Evolutionary conservation across 2,797 vertebrate species (phyloP).

Genomic region (Xenops minutus): DNA sequence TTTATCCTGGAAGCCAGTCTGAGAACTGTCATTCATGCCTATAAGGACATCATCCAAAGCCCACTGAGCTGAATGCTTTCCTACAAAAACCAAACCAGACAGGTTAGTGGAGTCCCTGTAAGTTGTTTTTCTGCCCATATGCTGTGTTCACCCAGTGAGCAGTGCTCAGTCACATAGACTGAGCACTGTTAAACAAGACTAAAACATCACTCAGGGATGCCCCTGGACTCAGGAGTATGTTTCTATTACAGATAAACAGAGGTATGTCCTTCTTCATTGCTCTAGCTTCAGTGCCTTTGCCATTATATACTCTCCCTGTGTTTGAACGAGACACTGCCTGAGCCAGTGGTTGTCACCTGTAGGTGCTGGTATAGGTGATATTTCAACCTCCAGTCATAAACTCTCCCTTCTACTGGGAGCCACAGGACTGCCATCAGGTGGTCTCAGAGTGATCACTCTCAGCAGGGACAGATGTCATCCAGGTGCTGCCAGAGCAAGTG

Average conservation of each 20-base stretch:
- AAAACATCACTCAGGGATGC: background rate
- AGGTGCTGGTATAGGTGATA: background rate
- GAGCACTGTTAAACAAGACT: background rate
- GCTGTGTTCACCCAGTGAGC: background rate
- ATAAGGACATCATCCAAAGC: constrained; percentile 94
- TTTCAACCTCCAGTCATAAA: background rate
- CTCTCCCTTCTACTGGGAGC: background rate
- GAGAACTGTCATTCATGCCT: constrained; percentile 98
- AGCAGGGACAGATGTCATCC: background rate
- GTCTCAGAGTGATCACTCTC: background rate
- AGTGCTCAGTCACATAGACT: background rate
- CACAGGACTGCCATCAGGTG: background rate
- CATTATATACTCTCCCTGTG: background rate
- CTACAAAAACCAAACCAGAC: constrained; percentile 71
- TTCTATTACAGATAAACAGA: background rate
- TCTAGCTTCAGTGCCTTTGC: background rate
- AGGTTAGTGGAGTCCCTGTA: background rate
- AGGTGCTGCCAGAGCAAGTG: background rate
- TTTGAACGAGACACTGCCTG: background rate
- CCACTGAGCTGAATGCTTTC: constrained; percentile 95
- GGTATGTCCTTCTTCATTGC: background rate
- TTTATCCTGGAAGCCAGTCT: constrained; percentile 93
- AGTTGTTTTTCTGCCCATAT: background rate
- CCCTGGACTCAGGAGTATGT: background rate
- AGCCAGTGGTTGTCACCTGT: background rate